phyloP scores from a whole-genome alignment of 1,140 invertebrate species.

The Pentalonia nigronervosa region DNA sequence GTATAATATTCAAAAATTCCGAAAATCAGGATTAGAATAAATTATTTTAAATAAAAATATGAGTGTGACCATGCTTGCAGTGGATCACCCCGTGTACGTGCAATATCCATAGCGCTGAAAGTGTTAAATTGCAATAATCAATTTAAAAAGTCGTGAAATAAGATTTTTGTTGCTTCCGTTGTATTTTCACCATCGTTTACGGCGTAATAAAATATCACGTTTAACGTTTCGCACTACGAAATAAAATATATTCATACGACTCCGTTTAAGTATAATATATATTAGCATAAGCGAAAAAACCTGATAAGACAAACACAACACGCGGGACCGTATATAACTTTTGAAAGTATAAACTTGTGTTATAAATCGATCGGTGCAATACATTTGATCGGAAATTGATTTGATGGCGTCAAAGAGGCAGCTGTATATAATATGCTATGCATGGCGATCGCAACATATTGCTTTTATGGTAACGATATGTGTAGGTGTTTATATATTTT shows the following conservation, averaged over 20 bases:
- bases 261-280: background rate
- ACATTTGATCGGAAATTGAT: constrained; percentile 25
- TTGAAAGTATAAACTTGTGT: constrained; percentile 19
- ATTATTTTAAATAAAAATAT: too few relatives aligned
- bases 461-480: constrained; percentile 40
- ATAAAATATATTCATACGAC: background rate
- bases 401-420: constrained; percentile 31
- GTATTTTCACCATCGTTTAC: background rate
- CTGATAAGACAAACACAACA: background rate
- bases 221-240: too few relatives aligned
- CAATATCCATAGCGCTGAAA: too few relatives aligned
- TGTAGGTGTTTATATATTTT: constrained; percentile 5
- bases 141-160: background rate
- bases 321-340: background rate
- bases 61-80: too few relatives aligned
- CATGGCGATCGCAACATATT: constrained; percentile 26
- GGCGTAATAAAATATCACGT: background rate
- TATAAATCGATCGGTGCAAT: constrained; percentile 2
- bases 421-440: background rate
- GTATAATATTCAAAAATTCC: too few relatives aligned
- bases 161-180: background rate
- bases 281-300: background rate
- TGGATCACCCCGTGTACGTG: too few relatives aligned
- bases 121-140: background rate
- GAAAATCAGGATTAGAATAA: too few relatives aligned